Evolutionary conservation across 2,888 invertebrate genomes (phyloP).

Genomic region (Clanis bilineata): DNA sequence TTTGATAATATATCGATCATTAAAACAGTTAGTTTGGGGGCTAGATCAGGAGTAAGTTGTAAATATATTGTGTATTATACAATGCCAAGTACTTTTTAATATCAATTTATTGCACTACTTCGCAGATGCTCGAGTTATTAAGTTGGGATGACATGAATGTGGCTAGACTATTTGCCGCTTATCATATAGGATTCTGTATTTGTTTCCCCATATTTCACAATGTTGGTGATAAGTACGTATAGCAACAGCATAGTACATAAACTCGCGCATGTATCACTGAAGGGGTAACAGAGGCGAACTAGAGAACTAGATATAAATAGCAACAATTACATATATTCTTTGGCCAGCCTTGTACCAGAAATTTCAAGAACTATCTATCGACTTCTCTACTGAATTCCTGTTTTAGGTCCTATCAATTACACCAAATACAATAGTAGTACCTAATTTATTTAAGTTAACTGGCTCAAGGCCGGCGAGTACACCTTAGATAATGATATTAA

Average conservation of each 20-base stretch:
- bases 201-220: slow-evolving; percentile 76
- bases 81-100: not conserved
- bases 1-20: slow-evolving; percentile 17
- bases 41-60: slow-evolving; percentile 33
- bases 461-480: not conserved
- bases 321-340: too few species aligned
- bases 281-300: too few species aligned
- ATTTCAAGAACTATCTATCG: too few species aligned
- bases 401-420: too few species aligned
- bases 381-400: too few species aligned
- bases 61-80: not conserved
- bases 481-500: not conserved
- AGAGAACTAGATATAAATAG: too few species aligned
- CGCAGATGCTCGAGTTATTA: slow-evolving; percentile 57
- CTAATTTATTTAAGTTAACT: not conserved
- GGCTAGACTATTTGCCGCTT: slow-evolving; percentile 63
- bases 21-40: slow-evolving; percentile 9
- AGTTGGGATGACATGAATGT: slow-evolving; percentile 67
- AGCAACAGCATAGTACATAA: not conserved
- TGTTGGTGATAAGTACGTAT: slow-evolving; percentile 62
- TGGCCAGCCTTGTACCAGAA: too few species aligned
- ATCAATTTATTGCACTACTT: slow-evolving; percentile 22
- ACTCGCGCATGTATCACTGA: too few species aligned
- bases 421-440: too few species aligned
- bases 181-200: slow-evolving; percentile 70